Evolutionary conservation across 2,888 invertebrate genomes (phyloP).

Genomic region (Serrognathus titanus): DNA sequence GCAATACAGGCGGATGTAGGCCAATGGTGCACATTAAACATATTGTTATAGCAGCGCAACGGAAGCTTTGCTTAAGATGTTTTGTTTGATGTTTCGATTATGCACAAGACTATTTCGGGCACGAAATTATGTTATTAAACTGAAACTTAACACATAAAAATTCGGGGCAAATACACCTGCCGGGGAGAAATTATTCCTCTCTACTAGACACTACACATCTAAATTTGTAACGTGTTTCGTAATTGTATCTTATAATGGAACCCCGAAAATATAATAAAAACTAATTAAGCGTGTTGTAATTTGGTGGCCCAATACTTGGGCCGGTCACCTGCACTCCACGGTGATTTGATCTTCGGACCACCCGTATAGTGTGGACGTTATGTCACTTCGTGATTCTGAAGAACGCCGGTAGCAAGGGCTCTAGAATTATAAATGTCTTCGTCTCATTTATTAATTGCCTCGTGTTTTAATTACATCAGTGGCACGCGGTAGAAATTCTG

Average conservation of each 20-base stretch:
- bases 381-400: no score
- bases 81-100: no score
- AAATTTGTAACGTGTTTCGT: neutral
- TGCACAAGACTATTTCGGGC: no score
- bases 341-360: neutral
- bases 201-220: neutral
- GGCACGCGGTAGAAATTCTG: no score
- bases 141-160: no score
- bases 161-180: no score
- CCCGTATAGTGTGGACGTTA: neutral
- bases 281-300: neutral
- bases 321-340: conserved; percentile 1
- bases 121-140: no score
- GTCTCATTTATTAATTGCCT: no score
- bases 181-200: neutral
- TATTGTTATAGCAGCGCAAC: neutral
- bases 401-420: no score
- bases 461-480: no score
- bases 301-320: neutral
- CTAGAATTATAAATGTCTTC: no score
- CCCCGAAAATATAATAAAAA: neutral
- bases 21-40: neutral
- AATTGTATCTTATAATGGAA: neutral
- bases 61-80: neutral
- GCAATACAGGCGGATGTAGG: neutral